These are phyloP conservation scores for Diadegma fenestrale DNA, from an alignment of 2,888 invertebrate species.

Conservation along the genomic window DNA sequence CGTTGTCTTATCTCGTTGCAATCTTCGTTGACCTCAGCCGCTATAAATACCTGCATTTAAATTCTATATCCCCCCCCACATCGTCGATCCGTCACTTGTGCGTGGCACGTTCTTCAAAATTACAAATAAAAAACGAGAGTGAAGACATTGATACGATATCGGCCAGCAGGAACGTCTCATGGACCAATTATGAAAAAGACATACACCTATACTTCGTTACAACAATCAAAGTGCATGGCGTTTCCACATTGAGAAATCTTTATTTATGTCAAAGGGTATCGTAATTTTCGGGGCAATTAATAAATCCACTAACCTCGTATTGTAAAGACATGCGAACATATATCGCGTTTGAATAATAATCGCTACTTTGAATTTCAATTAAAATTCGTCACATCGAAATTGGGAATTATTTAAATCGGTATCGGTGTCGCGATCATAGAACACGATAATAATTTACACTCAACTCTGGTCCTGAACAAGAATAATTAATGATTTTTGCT, in stretches of 20 bases:
- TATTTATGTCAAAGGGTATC: slow-evolving; percentile 16
- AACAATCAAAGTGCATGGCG: neutral
- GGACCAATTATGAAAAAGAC: neutral
- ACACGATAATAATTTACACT: too few species aligned
- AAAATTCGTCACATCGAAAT: neutral
- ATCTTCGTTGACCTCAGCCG: slow-evolving; percentile 62
- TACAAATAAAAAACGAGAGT: neutral
- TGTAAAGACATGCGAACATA: neutral
- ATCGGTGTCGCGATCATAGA: too few species aligned
- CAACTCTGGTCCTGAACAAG: too few species aligned
- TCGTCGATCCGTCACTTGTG: neutral
- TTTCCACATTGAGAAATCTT: neutral
- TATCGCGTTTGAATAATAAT: neutral
- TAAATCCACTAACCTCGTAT: neutral
- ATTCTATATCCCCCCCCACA: neutral
- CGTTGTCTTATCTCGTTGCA: slow-evolving; percentile 33
- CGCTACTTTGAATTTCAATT: neutral
- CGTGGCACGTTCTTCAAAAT: neutral
- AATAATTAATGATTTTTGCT: too few species aligned
- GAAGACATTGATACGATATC: slow-evolving; percentile 3
- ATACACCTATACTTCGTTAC: neutral
- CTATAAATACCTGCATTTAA: slow-evolving; percentile 39
- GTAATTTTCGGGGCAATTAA: neutral
- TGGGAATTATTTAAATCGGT: too few species aligned
- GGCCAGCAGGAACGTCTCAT: neutral